Evolutionary conservation across 2,888 invertebrate species (phyloP).

Genomic region (Lingula anatina): DNA sequence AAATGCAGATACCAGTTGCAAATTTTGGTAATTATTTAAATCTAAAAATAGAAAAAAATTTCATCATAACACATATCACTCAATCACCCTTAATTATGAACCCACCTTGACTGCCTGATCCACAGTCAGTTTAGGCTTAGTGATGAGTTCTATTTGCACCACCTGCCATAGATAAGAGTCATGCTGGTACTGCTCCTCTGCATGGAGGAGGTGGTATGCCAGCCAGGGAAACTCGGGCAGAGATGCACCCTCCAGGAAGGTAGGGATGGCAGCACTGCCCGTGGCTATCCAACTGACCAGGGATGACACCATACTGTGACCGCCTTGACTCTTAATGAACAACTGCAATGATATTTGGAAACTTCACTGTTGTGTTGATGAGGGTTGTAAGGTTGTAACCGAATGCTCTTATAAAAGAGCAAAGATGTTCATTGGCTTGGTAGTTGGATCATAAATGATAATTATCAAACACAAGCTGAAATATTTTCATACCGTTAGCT

Average conservation of each 20-base stretch:
- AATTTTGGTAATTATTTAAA: too few relatives aligned
- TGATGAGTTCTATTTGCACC: conserved; percentile 60
- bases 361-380: too few relatives aligned
- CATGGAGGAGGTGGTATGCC: conserved; percentile 59
- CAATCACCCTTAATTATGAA: too few relatives aligned
- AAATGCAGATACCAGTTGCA: too few relatives aligned
- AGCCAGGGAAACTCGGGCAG: conserved; percentile 62
- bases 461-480: too few relatives aligned
- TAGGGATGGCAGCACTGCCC: conserved; percentile 29
- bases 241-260: conserved; percentile 44
- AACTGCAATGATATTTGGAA: conserved; percentile 18
- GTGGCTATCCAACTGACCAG: conserved; percentile 43
- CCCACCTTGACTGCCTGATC: conserved; percentile 66
- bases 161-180: conserved; percentile 65
- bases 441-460: too few relatives aligned
- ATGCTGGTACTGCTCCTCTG: conserved; percentile 65
- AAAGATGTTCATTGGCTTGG: too few relatives aligned
- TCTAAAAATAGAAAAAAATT: too few relatives aligned
- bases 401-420: too few relatives aligned
- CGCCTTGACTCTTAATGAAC: conserved; percentile 17
- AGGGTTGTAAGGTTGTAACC: too few relatives aligned
- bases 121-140: conserved; percentile 59
- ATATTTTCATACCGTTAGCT: too few relatives aligned
- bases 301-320: conserved; percentile 24
- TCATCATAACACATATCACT: too few relatives aligned